Evolutionary conservation across 2,113 vertebrate species (phyloP), one percentile per base, ranked within the genome.

Genomic region (Leptobrachium ailaonicum): DNA sequence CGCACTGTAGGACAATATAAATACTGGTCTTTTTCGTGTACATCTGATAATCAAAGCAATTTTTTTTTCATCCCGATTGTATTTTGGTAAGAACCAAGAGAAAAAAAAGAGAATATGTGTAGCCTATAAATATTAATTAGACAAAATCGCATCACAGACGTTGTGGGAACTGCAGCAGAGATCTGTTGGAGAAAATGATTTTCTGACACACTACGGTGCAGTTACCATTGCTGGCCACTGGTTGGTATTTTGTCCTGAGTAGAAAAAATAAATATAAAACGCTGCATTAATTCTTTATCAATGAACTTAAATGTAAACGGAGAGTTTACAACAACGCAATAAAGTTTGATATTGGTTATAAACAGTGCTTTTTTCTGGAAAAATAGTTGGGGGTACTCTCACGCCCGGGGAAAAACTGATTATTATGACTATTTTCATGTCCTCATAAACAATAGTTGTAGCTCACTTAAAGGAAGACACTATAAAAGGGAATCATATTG

Each of bases 91-190:
- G 1, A 41, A 14, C 13, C 1, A 9, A 32, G 2, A 56, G 32
- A 60, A 60, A 4, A 2, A 41, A 2, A 68, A 67, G 66, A n/a
- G 45, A 73, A 68, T 13, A 13, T 54, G 11, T 11, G 45, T 14
- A 41, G 32, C 13, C 41, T 47, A 68, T 80, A 73, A 79, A 67
- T 67, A 73, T 80, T 68, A 67, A 80, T 80, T 74, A 68, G 64
- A 80, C 53, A 44, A 68, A 60, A 74, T 80, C 41, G 3, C 63
- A 60, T 68, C 41, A 58, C 63, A 68, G 47, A 45, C 14, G 72
- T 13, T 58, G 70, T 64, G 43, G 41, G 56, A 73, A 50, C 45
- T 80, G 41, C 10, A 54, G 45, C 41, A n/a, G 32, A 2, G 50
- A 68, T 60, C 50, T 47, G 60, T 44, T 10, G 62, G 12, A 3